phyloP scores from a whole-genome alignment of 2,797 vertebrate genomes.

The Echiichthys vipera region DNA sequence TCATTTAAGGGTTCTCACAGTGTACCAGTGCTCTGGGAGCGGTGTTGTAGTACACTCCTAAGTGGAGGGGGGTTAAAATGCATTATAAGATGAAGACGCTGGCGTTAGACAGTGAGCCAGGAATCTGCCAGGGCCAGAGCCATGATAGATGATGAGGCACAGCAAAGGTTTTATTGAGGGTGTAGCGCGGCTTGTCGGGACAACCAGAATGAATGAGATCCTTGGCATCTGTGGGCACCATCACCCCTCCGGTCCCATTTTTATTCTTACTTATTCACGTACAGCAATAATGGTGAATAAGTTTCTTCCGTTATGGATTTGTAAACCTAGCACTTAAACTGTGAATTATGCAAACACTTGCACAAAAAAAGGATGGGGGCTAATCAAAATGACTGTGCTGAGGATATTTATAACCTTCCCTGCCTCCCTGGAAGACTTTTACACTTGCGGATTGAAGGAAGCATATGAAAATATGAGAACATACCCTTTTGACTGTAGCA shows the following conservation, averaged over 20 bases:
- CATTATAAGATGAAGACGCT: conserved; percentile 38
- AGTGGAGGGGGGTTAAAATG: conserved; percentile 12
- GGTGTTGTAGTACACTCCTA: conserved; percentile 13
- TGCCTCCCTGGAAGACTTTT: conserved; percentile 25
- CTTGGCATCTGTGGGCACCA: conserved; percentile 46
- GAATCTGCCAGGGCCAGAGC: conserved; percentile 60
- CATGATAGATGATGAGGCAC: conserved; percentile 67
- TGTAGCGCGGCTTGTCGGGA: conserved; percentile 47
- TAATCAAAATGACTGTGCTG: conserved; percentile 43
- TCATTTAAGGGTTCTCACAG: conserved; percentile 50
- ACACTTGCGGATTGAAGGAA: conserved; percentile 3
- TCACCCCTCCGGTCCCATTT: conserved; percentile 47
- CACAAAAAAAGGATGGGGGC: conserved; percentile 26
- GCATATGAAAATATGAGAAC: conserved; percentile 38
- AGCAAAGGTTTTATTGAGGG: conserved; percentile 65
- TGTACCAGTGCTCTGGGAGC: conserved; percentile 27
- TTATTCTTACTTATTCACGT: conserved; percentile 68
- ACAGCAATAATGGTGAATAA: conserved; percentile 63
- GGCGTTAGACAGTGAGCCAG: conserved; percentile 55
- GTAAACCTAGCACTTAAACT: conserved; percentile 58
- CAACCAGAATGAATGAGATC: conserved; percentile 65
- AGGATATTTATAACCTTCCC: conserved; percentile 52
- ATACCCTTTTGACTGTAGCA: conserved; percentile 17
- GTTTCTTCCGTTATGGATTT: conserved; percentile 68
- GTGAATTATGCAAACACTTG: conserved; percentile 67